Conservation (phyloP, 2,888 invertebrate species). For the Dryococelus australis region DNA sequence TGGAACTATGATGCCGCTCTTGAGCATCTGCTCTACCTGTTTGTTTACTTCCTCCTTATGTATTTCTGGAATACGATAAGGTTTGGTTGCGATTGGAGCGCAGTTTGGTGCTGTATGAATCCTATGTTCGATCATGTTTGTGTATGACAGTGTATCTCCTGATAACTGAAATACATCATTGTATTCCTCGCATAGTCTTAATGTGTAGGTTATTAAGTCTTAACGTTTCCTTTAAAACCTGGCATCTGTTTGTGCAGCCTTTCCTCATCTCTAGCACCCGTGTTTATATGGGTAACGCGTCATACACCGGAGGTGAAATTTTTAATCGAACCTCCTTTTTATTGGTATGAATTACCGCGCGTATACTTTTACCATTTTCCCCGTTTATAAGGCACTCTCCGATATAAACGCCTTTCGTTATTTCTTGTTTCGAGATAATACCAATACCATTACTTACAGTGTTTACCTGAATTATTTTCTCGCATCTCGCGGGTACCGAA, state of each 20-base stretch:
- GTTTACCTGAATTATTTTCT: neutral
- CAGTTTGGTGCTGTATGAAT: neutral
- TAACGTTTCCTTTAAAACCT: neutral
- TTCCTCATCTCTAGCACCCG: neutral
- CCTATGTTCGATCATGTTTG: neutral
- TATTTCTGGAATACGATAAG: slow-evolving; percentile 4
- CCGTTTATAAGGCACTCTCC: neutral
- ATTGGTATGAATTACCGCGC: neutral
- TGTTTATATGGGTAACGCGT: neutral
- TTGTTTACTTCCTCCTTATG: neutral
- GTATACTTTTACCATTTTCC: neutral
- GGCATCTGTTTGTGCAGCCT: neutral
- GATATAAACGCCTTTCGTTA: neutral
- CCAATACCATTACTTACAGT: neutral
- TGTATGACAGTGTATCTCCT: neutral
- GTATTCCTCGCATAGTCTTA: neutral
- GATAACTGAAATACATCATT: too few relatives aligned
- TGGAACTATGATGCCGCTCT: slow-evolving; percentile 28
- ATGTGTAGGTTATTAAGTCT: neutral
- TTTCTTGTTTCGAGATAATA: neutral
- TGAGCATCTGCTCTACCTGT: neutral
- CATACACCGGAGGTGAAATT: neutral
- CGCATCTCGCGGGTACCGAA: neutral
- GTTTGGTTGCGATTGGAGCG: neutral
- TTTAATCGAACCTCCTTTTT: neutral